Evolutionary conservation across 2,113 vertebrate species (phyloP).

Genomic region (Haemorhous mexicanus): DNA sequence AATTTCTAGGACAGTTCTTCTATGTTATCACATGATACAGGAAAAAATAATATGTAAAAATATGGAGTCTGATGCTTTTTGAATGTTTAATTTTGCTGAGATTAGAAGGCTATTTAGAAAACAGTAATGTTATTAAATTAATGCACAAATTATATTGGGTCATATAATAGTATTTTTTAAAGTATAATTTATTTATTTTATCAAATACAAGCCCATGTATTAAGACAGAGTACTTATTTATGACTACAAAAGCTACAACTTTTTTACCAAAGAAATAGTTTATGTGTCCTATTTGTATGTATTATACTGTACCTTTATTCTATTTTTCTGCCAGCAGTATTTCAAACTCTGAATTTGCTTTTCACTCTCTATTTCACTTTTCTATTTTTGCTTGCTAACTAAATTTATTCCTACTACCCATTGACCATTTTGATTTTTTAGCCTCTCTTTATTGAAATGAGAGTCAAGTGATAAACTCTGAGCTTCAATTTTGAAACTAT

Average conservation of each 20-base stretch:
- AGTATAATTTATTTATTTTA: not conserved
- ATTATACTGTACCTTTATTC: not conserved
- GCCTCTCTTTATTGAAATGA: not conserved
- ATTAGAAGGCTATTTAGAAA: not conserved
- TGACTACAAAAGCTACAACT: not conserved
- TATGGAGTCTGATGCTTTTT: not conserved
- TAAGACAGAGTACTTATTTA: not conserved
- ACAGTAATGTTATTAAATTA: not conserved
- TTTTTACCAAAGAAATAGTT: not conserved
- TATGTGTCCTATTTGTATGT: not conserved
- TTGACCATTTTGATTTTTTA: constrained; percentile 9
- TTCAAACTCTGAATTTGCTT: not conserved
- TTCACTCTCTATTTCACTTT: not conserved
- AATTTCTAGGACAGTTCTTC: not conserved
- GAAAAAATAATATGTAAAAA: not conserved
- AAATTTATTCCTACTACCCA: not conserved
- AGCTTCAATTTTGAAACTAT: constrained; percentile 21
- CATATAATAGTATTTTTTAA: not conserved
- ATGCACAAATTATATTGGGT: not conserved
- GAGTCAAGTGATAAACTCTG: constrained; percentile 32
- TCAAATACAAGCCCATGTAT: not conserved
- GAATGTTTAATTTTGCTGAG: not conserved
- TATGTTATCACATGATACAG: not conserved
- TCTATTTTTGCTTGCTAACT: not conserved
- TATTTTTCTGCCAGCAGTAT: not conserved